Percentiles rank a stretch among this genome's conserved stretches.
Conservation (phyloP, 1,140 invertebrate species). For the Holotrichia oblita region DNA sequence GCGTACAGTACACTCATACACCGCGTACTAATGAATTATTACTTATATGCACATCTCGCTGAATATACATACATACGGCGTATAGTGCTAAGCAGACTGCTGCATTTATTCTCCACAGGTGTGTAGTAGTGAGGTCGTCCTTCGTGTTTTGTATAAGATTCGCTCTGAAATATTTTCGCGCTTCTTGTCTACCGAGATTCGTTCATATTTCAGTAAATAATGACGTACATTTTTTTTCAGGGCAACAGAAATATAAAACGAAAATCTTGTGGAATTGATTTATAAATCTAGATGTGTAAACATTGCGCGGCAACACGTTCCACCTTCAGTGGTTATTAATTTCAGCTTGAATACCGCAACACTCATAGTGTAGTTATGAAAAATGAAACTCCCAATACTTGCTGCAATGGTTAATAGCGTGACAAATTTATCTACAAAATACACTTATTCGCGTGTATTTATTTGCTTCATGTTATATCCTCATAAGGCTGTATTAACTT, state of each 20-base stretch:
- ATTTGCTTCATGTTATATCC: too few relatives aligned
- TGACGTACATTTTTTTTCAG: background rate
- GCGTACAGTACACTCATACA: background rate
- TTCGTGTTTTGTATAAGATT: background rate
- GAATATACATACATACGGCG: background rate
- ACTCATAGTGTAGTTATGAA: too few relatives aligned
- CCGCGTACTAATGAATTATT: conserved; percentile 36
- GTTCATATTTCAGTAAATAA: conserved; percentile 30
- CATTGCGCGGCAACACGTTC: background rate
- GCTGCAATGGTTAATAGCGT: too few relatives aligned
- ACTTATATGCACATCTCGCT: background rate
- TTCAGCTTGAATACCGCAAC: background rate
- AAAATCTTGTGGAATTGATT: conserved; percentile 28
- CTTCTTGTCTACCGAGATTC: background rate
- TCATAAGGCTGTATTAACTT: too few relatives aligned
- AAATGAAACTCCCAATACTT: too few relatives aligned
- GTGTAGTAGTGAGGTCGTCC: background rate
- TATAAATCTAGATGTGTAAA: conserved; percentile 19
- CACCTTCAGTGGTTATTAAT: background rate
- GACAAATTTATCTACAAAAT: too few relatives aligned
- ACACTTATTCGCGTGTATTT: too few relatives aligned
- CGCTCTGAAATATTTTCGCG: conserved; percentile 12
- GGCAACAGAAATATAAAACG: conserved; percentile 25
- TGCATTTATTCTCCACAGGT: background rate
- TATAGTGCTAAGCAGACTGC: background rate